A percentile compares a stretch with the other conserved stretches of the same genome.
phyloP scores from a whole-genome alignment of 1,140 invertebrate species.

The Platyura marginata region DNA sequence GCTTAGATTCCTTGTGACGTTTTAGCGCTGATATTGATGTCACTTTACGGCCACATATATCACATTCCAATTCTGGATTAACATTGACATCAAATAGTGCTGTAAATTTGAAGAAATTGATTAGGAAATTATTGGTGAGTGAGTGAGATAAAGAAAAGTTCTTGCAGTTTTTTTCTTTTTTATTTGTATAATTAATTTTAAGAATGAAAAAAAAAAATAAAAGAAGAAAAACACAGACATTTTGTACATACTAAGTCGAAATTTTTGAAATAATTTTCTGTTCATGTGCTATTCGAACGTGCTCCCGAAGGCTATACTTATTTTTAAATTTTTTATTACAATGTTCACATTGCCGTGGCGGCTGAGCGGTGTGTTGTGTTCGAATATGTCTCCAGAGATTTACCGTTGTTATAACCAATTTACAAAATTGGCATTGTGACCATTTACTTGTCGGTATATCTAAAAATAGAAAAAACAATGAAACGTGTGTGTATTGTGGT shows the following conservation, averaged over 20 bases:
- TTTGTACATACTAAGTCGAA: neutral
- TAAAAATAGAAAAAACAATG: too few species aligned
- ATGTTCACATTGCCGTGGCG: conserved; percentile 23
- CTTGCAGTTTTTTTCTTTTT: conserved; percentile 6
- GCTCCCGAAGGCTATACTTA: conserved; percentile 23
- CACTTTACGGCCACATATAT: conserved; percentile 15
- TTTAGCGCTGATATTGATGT: conserved; percentile 17
- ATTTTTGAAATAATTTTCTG: conserved; percentile 9
- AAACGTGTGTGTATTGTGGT: too few species aligned
- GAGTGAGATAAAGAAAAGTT: conserved; percentile 7
- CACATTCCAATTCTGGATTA: conserved; percentile 8
- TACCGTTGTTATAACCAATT: conserved; percentile 25
- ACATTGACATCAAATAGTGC: neutral
- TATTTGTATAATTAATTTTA: conserved; percentile 3
- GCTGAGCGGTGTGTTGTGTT: conserved; percentile 24
- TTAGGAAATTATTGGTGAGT: conserved; percentile 2
- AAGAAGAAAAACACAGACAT: neutral
- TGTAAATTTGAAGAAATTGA: neutral
- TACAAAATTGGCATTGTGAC: conserved; percentile 27
- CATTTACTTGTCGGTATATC: conserved; percentile 16
- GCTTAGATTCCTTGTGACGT: conserved; percentile 17
- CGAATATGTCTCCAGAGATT: conserved; percentile 28
- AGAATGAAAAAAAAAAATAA: neutral
- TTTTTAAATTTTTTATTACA: conserved; percentile 27
- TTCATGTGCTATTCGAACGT: conserved; percentile 24